These are phyloP conservation scores for Microcebus ravelobensis DNA, from an alignment of 2,113 vertebrate genomes.

Conservation along the genomic window DNA sequence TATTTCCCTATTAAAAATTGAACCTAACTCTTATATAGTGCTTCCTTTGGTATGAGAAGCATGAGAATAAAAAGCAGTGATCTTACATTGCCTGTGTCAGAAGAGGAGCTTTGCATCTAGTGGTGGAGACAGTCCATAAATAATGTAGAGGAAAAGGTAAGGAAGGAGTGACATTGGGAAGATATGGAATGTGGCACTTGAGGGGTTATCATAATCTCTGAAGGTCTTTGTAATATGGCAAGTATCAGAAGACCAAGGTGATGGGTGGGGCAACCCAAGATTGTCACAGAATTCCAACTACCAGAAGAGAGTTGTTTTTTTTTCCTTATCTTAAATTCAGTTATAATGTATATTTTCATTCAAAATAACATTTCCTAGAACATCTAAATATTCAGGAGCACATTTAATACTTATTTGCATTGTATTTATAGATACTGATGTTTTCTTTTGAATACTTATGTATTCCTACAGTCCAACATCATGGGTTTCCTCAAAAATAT, in stretches of 20 bases:
- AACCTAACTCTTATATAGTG: neutral
- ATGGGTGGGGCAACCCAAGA: neutral
- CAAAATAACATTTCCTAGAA: neutral
- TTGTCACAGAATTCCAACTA: neutral
- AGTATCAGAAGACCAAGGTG: neutral
- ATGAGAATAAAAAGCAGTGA: neutral
- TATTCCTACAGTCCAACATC: neutral
- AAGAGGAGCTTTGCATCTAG: neutral
- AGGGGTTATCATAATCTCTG: neutral
- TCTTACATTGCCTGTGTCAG: neutral
- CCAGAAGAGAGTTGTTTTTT: neutral
- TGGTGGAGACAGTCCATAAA: neutral
- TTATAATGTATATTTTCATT: neutral
- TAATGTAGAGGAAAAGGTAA: neutral
- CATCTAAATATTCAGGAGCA: neutral
- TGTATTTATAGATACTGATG: neutral
- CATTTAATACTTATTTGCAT: neutral
- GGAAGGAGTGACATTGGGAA: neutral
- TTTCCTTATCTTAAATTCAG: neutral
- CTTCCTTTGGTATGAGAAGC: neutral
- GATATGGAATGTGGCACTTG: fast-evolving
- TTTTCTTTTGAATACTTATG: neutral
- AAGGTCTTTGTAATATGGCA: too few relatives aligned
- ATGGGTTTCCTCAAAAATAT: neutral
- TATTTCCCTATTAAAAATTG: neutral